A percentile compares a stretch with the other conserved stretches of the same genome.
Evolutionary conservation across 1,140 invertebrate genomes (phyloP).

Genomic region (Octopus bimaculoides): DNA sequence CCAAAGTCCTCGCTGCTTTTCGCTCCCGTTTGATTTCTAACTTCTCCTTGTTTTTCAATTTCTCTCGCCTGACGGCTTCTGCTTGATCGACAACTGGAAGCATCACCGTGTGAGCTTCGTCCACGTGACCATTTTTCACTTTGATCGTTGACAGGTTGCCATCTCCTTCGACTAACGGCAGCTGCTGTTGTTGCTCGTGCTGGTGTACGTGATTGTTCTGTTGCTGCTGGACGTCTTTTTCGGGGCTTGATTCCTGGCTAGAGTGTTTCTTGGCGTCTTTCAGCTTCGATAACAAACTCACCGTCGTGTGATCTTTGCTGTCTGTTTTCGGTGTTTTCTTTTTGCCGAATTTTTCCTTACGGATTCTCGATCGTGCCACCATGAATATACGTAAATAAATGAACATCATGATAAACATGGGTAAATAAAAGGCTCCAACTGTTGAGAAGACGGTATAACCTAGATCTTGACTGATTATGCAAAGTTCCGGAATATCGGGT

Average conservation of each 20-base stretch:
- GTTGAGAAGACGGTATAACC: slow-evolving; percentile 56
- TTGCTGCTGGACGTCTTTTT: neutral
- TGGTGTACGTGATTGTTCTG: slow-evolving; percentile 11
- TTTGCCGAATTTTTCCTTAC: slow-evolving; percentile 43
- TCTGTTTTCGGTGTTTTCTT: slow-evolving; percentile 26
- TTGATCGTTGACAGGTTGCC: neutral
- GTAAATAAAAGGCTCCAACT: slow-evolving; percentile 56
- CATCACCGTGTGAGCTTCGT: slow-evolving; percentile 33
- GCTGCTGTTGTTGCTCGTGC: slow-evolving; percentile 13
- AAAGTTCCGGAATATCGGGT: slow-evolving; percentile 39
- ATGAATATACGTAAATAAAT: slow-evolving; percentile 55
- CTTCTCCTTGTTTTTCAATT: slow-evolving; percentile 41
- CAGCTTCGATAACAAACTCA: slow-evolving; percentile 17
- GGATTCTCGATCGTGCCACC: slow-evolving; percentile 49
- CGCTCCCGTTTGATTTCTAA: slow-evolving; percentile 58
- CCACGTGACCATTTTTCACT: slow-evolving; percentile 22
- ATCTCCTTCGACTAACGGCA: neutral
- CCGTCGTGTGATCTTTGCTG: slow-evolving; percentile 8
- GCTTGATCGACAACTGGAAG: slow-evolving; percentile 27
- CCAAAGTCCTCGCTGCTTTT: slow-evolving; percentile 59
- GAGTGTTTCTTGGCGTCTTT: neutral
- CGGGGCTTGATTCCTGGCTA: slow-evolving; percentile 8
- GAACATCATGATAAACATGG: slow-evolving; percentile 53
- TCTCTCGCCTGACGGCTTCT: slow-evolving; percentile 10
- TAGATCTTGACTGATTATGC: slow-evolving; percentile 53